These are phyloP conservation scores for Naso thynnoides DNA, from an alignment of 2,797 vertebrate genomes.

Conservation along the genomic window DNA sequence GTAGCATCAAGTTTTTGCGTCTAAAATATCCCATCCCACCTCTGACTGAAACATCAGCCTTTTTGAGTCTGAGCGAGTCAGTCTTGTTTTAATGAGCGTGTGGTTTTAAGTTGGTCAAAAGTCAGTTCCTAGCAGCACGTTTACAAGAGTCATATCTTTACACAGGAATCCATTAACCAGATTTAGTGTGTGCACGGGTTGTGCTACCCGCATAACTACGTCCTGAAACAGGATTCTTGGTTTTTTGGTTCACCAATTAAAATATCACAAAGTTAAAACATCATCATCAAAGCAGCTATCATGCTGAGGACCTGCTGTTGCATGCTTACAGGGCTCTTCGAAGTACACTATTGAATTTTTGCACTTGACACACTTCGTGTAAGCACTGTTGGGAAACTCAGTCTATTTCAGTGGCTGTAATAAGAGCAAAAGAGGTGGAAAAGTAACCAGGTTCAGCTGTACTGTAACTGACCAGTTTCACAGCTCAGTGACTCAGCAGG, in stretches of 20 bases:
- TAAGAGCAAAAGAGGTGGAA: slow-evolving; percentile 43
- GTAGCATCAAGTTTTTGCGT: background rate
- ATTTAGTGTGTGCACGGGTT: background rate
- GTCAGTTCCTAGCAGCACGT: background rate
- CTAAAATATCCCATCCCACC: background rate
- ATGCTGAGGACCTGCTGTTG: background rate
- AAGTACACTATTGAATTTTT: slow-evolving; percentile 58
- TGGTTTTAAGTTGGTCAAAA: background rate
- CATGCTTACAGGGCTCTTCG: slow-evolving; percentile 22
- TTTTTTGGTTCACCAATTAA: background rate
- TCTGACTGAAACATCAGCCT: background rate
- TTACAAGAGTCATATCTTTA: background rate
- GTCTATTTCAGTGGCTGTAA: slow-evolving; percentile 11
- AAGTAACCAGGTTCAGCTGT: slow-evolving; percentile 41
- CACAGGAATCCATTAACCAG: background rate
- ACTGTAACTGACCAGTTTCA: slow-evolving; percentile 43
- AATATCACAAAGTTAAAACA: slow-evolving; percentile 13
- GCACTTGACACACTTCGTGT: slow-evolving; percentile 24
- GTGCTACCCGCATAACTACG: background rate
- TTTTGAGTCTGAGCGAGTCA: background rate
- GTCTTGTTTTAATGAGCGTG: background rate
- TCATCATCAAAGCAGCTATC: slow-evolving; percentile 8
- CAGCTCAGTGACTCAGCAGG: slow-evolving; percentile 18
- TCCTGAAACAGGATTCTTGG: background rate
- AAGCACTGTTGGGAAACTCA: slow-evolving; percentile 43